These are phyloP conservation scores for Tortricodes alternella DNA, from an alignment of 2,888 invertebrate species.

Conservation along the genomic window DNA sequence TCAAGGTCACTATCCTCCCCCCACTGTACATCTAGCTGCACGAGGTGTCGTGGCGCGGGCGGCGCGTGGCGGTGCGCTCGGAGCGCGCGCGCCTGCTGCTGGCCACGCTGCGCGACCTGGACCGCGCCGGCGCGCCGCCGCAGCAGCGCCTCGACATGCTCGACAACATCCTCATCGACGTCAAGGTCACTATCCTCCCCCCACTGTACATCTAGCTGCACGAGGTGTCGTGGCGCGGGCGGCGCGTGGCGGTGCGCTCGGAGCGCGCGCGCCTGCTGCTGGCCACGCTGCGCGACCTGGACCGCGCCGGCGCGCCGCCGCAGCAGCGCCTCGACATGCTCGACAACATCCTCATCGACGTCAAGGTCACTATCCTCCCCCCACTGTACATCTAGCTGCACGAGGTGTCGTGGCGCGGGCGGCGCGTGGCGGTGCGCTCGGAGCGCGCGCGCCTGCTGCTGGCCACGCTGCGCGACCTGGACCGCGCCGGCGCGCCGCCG, in stretches of 20 bases:
- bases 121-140: slow-evolving; percentile 85
- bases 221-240: slow-evolving; percentile 96
- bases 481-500: slow-evolving; percentile 85
- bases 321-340: slow-evolving; percentile 91
- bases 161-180: slow-evolving; percentile 96
- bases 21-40: too few relatives aligned
- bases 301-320: slow-evolving; percentile 85
- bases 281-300: slow-evolving; percentile 89
- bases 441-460: slow-evolving; percentile 92
- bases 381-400: too few relatives aligned
- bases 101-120: slow-evolving; percentile 89
- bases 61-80: slow-evolving; percentile 91
- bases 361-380: too few relatives aligned
- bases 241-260: slow-evolving; percentile 91
- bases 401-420: slow-evolving; percentile 96
- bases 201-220: too few relatives aligned
- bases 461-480: slow-evolving; percentile 89
- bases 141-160: slow-evolving; percentile 91
- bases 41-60: slow-evolving; percentile 96
- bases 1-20: too few relatives aligned
- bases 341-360: slow-evolving; percentile 96
- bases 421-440: slow-evolving; percentile 91
- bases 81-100: slow-evolving; percentile 92
- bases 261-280: slow-evolving; percentile 92
- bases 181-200: too few relatives aligned